Evolutionary conservation across 92 coral and sea anemone genomes (phyloP), one percentile per base, ranked within the genome.

Genomic region (Phymanthus crucifer): DNA sequence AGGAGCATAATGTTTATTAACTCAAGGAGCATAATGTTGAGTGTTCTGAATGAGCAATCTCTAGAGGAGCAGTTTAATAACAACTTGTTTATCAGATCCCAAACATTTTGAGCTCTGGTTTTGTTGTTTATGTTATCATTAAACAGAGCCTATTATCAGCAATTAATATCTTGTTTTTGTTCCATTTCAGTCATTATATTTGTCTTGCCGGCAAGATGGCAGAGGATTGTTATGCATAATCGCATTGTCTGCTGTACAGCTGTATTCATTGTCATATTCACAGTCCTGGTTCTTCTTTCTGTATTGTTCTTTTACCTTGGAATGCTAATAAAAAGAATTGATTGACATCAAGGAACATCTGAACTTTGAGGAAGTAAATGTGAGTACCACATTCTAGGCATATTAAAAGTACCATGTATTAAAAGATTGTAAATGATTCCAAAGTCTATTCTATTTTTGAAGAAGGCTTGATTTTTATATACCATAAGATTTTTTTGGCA

Each of bases 291-390:
- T 54, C 36, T 87, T 35, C 77, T 92, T 61, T 90, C 97, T 24
- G 23, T 75, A 32, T 74, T 92, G 57, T 90, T 92, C 80, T 88
- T 84, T 52, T 92, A 87, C 82, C 85, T 92, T 87, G 97, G 97
- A 82, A 90, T 90, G 90, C 84, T 92, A 50, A 68, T 92, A 69
- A 78, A 83, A 76, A 52, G 80, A 83, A 29, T 35, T 57, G 80
- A 34, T 43, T 43, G 19, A n/a, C 10, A 68, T 79, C 48, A 46
- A 67, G 35, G 14, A 69, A 31, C 14, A 16, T 16, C 56, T 54
- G 35, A 61, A 24, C 33, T 27, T 61, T 24, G 21, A 12, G 34
- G 23, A 76, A 61, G 34, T 27, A 27, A 61, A 61, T 7, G 48
- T 43, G 48, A 43, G 48, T 43, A 43, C 14, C 14, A 43, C 14